Base-by-base conservation (phyloP, 2,113 vertebrate genomes). In the Atlantisia rogersi region DNA sequence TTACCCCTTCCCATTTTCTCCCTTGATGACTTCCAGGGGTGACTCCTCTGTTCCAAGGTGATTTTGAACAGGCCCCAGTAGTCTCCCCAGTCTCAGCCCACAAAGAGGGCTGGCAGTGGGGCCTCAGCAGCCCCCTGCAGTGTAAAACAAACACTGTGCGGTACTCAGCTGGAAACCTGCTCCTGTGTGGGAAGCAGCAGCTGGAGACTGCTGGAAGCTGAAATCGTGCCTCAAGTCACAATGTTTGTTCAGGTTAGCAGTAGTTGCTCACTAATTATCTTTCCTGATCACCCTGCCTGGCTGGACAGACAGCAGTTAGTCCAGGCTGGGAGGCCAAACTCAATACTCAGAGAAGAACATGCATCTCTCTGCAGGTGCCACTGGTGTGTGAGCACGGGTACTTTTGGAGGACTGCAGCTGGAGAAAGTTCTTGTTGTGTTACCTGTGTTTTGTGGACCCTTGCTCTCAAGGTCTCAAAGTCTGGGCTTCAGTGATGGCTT, bases 381-480 rank as follows among this genome's bases (percentile, higher is more conserved):
- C 18, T 42, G 40, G 40, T 12, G 7, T 0, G 0, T 53, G 40
- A 75, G 22, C 29, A 40, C 17, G 11, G 64, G 13, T 22, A 42
- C 15, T 78, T 50, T 39, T 19, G 8, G 32, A 52, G 15, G 32
- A 59, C 5, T 56, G 28, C 37, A 67, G 29, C 10, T 0, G 0
- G 17, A n/a, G 5, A 65, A 71, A 56, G 15, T 14, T 58, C 50
- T 77, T 37, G 4, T 40, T 32, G 8, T 64, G 18, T 19, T 19
- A 6, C 56, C n/a, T 64, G 7, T 75, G 26, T 52, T 80, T 75
- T 75, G 63, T 40, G 17, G 42, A 53, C 7, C 25, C 37, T 82
- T 58, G 25, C 35, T 53, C 7, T 21, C 68, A 68, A 15, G 24
- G 17, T 31, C 55, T 44, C 39, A 22, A 52, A 70, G 26, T 44